These are phyloP conservation scores for Megalops cyprinoides DNA, from an alignment of 2,797 vertebrate species.

Conservation along the genomic window DNA sequence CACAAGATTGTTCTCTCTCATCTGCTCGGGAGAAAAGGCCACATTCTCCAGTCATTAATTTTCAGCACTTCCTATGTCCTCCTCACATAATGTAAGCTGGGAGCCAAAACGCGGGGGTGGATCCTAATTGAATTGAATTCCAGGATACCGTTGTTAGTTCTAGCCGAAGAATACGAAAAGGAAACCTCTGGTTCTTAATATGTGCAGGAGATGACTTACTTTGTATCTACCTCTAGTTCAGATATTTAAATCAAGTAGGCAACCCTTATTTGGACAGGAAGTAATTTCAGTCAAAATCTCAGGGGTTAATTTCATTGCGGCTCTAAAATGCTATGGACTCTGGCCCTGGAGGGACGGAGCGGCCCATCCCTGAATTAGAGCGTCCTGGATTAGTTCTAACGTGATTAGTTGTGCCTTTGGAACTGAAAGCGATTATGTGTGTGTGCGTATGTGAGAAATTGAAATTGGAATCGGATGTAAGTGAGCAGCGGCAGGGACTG, in stretches of 20 bases:
- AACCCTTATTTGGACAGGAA: not conserved
- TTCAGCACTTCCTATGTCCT: not conserved
- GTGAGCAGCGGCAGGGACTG: not conserved
- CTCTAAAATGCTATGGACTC: not conserved
- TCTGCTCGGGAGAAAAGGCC: not conserved
- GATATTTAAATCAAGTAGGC: not conserved
- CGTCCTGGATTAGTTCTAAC: not conserved
- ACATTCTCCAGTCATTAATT: not conserved
- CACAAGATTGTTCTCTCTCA: not conserved
- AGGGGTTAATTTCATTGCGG: not conserved
- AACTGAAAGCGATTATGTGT: not conserved
- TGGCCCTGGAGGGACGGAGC: not conserved
- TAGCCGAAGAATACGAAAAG: not conserved
- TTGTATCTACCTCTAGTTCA: not conserved
- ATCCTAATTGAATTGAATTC: conserved; percentile 9
- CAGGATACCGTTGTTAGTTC: not conserved
- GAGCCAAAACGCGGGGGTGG: not conserved
- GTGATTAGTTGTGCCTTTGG: not conserved
- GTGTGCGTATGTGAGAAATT: not conserved
- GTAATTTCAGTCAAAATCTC: not conserved
- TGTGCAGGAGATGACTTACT: not conserved
- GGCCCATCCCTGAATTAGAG: not conserved
- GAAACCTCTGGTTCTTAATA: not conserved
- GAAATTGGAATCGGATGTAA: not conserved
- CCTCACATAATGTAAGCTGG: not conserved